Evolutionary conservation across 2,113 vertebrate species (phyloP).

Genomic region (Ptyas mucosa): DNA sequence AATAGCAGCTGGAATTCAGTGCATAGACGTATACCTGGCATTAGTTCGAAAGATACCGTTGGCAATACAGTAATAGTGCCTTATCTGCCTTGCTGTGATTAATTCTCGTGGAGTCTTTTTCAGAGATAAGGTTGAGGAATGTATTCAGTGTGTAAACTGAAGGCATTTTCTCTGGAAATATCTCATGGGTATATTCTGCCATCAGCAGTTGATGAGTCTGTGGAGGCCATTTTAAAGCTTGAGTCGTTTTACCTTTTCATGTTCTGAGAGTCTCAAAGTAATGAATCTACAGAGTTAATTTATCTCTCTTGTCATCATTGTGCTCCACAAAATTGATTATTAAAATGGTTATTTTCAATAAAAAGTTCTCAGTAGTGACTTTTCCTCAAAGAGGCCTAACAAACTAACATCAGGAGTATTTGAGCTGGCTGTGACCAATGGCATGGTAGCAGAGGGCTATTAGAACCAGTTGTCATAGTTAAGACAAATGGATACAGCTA

Average conservation of each 20-base stretch:
- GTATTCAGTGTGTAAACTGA: neutral
- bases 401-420: neutral
- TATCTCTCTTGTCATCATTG: neutral
- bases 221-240: neutral
- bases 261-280: neutral
- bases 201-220: neutral
- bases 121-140: neutral
- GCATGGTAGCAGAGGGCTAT: neutral
- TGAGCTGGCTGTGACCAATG: neutral
- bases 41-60: neutral
- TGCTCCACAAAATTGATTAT: neutral
- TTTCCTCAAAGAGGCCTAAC: neutral
- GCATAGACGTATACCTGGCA: neutral
- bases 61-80: neutral
- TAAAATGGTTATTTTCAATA: neutral
- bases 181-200: neutral
- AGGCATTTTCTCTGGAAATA: neutral
- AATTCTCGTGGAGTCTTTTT: neutral
- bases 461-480: neutral
- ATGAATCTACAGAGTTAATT: neutral
- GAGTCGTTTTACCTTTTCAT: neutral
- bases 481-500: neutral
- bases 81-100: neutral
- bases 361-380: neutral
- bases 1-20: neutral